Evolutionary conservation across 2,888 invertebrate genomes (phyloP).

Genomic region (Tinea trinotella): DNA sequence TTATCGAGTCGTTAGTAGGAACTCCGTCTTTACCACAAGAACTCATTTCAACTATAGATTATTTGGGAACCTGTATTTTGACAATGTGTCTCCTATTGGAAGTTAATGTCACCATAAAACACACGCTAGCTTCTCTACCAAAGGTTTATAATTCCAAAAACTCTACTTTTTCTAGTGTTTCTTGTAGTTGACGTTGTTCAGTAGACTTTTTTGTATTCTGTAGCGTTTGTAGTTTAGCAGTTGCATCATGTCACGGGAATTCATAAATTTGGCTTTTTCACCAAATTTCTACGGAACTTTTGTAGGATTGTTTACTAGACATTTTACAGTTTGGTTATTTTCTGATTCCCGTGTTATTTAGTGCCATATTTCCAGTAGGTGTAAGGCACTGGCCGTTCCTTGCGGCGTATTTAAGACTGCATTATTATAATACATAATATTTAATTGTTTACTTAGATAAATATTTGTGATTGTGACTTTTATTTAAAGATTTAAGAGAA

Average conservation of each 20-base stretch:
- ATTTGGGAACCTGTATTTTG: too few relatives aligned
- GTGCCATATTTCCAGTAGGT: conserved; percentile 19
- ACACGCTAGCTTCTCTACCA: too few relatives aligned
- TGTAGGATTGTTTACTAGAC: not conserved
- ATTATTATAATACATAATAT: conserved; percentile 36
- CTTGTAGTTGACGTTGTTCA: not conserved
- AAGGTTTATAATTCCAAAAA: too few relatives aligned
- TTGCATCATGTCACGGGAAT: not conserved
- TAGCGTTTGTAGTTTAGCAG: not conserved
- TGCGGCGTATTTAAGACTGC: conserved; percentile 62
- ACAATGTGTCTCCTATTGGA: too few relatives aligned
- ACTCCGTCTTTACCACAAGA: too few relatives aligned
- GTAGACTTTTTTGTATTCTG: not conserved
- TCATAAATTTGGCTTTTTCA: too few relatives aligned
- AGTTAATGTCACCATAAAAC: too few relatives aligned
- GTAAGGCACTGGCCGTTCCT: conserved; percentile 36
- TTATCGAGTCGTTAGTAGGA: too few relatives aligned
- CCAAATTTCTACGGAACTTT: not conserved
- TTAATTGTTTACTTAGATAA: not conserved
- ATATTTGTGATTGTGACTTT: conserved; percentile 1
- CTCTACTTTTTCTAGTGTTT: too few relatives aligned
- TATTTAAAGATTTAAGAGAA: not conserved
- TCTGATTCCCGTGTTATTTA: not conserved
- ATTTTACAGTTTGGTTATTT: not conserved
- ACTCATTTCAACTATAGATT: too few relatives aligned